phyloP scores from a whole-genome alignment of 2,888 invertebrate genomes.

The Cantharis rufa region DNA sequence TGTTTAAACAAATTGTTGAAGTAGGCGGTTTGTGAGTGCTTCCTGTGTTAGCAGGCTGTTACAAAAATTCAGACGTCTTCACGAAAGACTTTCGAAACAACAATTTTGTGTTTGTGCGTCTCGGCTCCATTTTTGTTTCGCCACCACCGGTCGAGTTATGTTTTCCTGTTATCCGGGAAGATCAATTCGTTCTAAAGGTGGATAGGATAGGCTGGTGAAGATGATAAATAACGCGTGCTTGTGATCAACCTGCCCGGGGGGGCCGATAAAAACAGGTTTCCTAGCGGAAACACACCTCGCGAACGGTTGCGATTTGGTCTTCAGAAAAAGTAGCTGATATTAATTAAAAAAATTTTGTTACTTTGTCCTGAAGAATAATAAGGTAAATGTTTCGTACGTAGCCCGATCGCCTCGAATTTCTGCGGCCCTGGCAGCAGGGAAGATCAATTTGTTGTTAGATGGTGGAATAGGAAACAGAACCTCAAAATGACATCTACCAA shows the following conservation, averaged over 20 bases:
- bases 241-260: background rate
- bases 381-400: background rate
- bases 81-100: background rate
- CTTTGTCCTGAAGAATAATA: background rate
- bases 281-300: background rate
- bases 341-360: background rate
- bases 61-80: background rate
- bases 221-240: background rate
- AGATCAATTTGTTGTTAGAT: constrained; percentile 1
- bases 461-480: background rate
- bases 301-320: background rate
- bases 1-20: background rate
- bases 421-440: background rate
- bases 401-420: background rate
- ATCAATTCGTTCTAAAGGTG: background rate
- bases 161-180: background rate
- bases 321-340: background rate
- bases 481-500: background rate
- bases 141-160: background rate
- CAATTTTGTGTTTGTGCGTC: background rate
- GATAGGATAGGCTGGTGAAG: background rate
- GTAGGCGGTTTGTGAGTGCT: background rate
- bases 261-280: background rate
- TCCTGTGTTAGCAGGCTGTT: background rate
- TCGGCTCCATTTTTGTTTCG: background rate